Evolutionary conservation across 2,797 vertebrate species (phyloP), one percentile per base, ranked within the genome.

Genomic region (Crenuchus spilurus): DNA sequence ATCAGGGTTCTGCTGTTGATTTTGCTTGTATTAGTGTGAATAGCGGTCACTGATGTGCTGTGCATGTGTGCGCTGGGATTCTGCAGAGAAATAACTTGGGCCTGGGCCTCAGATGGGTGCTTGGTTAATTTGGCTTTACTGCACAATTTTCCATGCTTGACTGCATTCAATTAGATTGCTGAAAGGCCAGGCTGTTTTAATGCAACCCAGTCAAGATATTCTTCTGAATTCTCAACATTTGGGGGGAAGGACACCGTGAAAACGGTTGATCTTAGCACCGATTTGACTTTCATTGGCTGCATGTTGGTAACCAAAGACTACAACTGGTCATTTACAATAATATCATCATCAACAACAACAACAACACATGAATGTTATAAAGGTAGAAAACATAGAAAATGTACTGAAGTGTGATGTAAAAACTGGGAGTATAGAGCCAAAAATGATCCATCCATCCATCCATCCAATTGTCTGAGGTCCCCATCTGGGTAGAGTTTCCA

Each of bases 131-230:
- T 78, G 71, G 81, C 72, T 75, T 81, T 80, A 78, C 71, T 73
- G 64, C 31, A 72, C 81, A 71, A 75, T 86, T 82, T 82, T 81
- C 81, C 81, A 81, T 73, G 85, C 81, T 70, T 80, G 79, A 76
- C 57, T 82, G 78, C 75, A 80, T 84, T 85, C 82, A 85, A 87
- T 85, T 84, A 84, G 75, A 83, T 82, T 67, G 74, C 76, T 70
- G 69, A 84, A 85, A 83, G 78, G 84, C 76, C 82, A 80, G 73
- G 63, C 64, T 74, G 63, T 82, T 85, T 78, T 83, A 78, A 84
- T 77, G 72, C 67, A 78, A 77, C 78, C 55, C 75, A 62, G 58
- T 28, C 72, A 62, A 72, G 57, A 72, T 75, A 74, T 76, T 77
- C 57, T 68, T 70, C 54, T 57, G 60, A 77, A 49, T 80, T 77